Conservation (phyloP, 2,113 vertebrate genomes). For the Camelus bactrianus region DNA sequence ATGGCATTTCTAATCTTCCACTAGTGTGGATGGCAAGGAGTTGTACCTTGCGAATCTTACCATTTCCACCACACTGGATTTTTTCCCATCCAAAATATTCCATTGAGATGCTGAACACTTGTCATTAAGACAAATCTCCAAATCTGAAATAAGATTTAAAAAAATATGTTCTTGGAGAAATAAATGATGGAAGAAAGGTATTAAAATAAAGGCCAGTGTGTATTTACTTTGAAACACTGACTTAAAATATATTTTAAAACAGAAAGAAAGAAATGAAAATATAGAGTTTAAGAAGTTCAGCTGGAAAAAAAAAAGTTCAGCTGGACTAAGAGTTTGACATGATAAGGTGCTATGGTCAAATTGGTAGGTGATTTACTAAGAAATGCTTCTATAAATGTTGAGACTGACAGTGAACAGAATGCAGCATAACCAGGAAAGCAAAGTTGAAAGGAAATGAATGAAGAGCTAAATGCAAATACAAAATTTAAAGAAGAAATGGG, state of each 20-base stretch:
- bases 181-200: not conserved
- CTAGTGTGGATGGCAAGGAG: not conserved
- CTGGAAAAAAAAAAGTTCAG: not conserved
- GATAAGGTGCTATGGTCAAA: not conserved
- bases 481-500: not conserved
- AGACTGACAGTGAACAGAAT: not conserved
- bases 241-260: not conserved
- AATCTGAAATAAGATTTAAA: slow-evolving; percentile 18
- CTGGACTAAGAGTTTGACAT: not conserved
- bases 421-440: not conserved
- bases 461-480: not conserved
- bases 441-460: not conserved
- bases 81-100: not conserved
- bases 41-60: not conserved
- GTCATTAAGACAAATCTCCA: not conserved
- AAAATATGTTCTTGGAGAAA: slow-evolving; percentile 18
- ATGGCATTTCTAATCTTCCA: slow-evolving; percentile 4
- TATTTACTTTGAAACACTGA: not conserved
- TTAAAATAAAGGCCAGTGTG: not conserved
- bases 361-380: not conserved
- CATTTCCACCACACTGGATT: not conserved
- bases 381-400: not conserved
- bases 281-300: not conserved
- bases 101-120: not conserved
- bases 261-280: not conserved